Conservation (phyloP, 1,140 invertebrate species). For the Schlechtendalia chinensis region DNA sequence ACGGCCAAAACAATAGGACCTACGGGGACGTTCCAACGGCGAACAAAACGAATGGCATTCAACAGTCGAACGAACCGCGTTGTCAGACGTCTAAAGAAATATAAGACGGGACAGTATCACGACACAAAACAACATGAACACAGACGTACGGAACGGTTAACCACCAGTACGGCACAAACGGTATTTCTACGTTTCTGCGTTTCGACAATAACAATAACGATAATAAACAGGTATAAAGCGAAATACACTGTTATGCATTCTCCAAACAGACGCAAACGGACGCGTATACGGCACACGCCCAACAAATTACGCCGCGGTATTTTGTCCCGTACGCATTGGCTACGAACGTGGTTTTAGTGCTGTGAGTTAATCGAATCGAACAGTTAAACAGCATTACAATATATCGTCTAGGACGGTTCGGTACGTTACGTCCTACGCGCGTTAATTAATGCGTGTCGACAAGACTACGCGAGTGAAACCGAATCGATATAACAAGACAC, state of each 20-base stretch:
- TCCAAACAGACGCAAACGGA: neutral
- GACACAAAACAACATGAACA: too few species aligned
- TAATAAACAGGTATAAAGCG: neutral
- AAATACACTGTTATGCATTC: conserved; percentile 9
- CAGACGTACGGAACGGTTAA: neutral
- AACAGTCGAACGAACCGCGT: neutral
- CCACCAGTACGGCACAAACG: neutral
- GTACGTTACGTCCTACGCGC: neutral
- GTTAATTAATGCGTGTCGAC: conserved; percentile 2
- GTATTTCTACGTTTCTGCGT: neutral
- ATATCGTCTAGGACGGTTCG: neutral
- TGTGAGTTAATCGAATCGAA: conserved; percentile 9
- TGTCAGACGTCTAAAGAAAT: conserved; percentile 2
- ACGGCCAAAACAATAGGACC: too few species aligned
- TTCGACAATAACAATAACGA: conserved; percentile 9
- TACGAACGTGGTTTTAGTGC: neutral
- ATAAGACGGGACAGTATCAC: neutral
- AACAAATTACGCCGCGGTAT: conserved; percentile 7
- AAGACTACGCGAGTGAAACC: too few species aligned
- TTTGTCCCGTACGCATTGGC: neutral
- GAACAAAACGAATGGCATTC: neutral
- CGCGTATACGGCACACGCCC: neutral
- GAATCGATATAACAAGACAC: too few species aligned
- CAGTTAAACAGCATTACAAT: neutral
- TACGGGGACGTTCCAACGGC: too few species aligned